Evolutionary conservation across 2,113 vertebrate genomes (phyloP), one percentile per base, ranked within the genome.

Genomic region (Bufo bufo): DNA sequence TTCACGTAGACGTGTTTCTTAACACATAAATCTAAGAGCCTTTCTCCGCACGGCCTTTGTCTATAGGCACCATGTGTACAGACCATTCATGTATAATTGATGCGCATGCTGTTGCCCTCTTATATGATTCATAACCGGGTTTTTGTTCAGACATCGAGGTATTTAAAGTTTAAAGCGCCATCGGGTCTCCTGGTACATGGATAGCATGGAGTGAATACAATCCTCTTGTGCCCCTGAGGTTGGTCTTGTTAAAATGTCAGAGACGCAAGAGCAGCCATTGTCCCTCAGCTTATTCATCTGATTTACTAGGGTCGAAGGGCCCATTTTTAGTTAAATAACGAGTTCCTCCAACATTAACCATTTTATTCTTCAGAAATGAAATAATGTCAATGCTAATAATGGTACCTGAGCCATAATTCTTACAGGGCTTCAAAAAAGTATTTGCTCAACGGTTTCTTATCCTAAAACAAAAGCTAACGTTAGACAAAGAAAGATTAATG

Each of bases 151-250:
- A 77, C 77, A 63, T 58, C 17, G 16, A 14, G 12, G 19, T 77
- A 19, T 49, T 85, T 85, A 85, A 77, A 50, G 59, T 77, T 56
- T 85, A 77, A 63, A 85, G 71, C 12, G 8, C 72, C 84, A 16
- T 61, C 14, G 33, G 45, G n/a, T 71, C 63, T 63, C 63, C n/a
- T 17, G 63, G 7, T 23, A 23, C 20, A 17, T n/a, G 49, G 59
- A 45, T 10, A 47, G 79, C 43, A n/a, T 17, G 1, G 9, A 66
- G 11, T 14, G 4, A n/a, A 23, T 49, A 12, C 63, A 69, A 13
- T 20, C 23, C 20, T 33, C 13, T 4, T 52, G 14, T 17, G 50
- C 82, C 20, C 82, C 12, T 33, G 63, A 17, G 82, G n/a, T 16
- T 23, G 7, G 20, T 23, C n/a, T 50, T 54, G 65, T 71, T 84